Percentiles rank a stretch among this genome's conserved stretches.
Evolutionary conservation across 2,888 invertebrate genomes (phyloP).

Genomic region (Plagiodera versicolora): DNA sequence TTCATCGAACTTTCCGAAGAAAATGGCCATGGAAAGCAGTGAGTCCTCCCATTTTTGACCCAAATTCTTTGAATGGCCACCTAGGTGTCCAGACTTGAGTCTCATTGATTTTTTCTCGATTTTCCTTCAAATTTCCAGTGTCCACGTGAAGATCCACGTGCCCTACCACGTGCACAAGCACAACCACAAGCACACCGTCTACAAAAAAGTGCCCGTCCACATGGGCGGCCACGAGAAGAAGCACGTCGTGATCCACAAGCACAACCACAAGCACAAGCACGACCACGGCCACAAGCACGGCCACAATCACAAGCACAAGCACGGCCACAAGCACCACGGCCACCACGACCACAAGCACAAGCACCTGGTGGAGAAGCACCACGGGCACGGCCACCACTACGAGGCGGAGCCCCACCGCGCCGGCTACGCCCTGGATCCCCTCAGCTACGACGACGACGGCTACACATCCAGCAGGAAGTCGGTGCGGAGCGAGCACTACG

Average conservation of each 20-base stretch:
- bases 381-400: constrained; percentile 27
- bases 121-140: constrained; percentile 32
- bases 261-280: constrained; percentile 36
- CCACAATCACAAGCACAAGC: constrained; percentile 33
- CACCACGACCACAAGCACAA: constrained; percentile 33
- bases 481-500: constrained; percentile 31
- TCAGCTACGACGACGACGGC: constrained; percentile 23
- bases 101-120: no score
- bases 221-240: constrained; percentile 38
- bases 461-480: constrained; percentile 29
- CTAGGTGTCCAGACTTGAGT: no score
- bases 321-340: constrained; percentile 32
- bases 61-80: no score
- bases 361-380: constrained; percentile 20
- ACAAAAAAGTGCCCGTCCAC: constrained; percentile 25
- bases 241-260: constrained; percentile 38
- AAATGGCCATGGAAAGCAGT: constrained; percentile 27
- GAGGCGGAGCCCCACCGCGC: neutral
- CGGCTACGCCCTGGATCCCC: constrained; percentile 7
- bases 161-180: constrained; percentile 63
- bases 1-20: constrained; percentile 24
- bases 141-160: constrained; percentile 40
- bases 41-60: constrained; percentile 9
- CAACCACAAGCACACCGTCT: constrained; percentile 57
- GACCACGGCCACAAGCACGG: constrained; percentile 39